A percentile compares a stretch with the other conserved stretches of the same genome.
Evolutionary conservation across 1,140 invertebrate species (phyloP).

Genomic region (Plectrocnemia conspersa): DNA sequence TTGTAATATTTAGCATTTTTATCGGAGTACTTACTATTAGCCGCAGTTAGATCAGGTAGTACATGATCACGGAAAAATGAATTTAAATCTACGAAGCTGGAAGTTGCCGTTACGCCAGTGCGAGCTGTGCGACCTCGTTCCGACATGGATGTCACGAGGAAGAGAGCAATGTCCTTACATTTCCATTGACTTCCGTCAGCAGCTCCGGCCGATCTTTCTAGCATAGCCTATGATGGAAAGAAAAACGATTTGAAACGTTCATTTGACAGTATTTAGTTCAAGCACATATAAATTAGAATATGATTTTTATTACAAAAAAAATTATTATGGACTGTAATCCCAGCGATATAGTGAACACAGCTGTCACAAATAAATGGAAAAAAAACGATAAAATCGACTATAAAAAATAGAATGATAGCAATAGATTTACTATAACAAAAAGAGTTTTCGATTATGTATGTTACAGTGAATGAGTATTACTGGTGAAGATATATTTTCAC

Average conservation of each 20-base stretch:
- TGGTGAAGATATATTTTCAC: too few relatives aligned
- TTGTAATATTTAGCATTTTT: not conserved
- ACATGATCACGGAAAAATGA: conserved; percentile 86
- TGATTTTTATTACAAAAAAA: conserved; percentile 23
- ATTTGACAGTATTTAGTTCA: conserved; percentile 8
- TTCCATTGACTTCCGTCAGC: conserved; percentile 74
- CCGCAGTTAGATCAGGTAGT: conserved; percentile 67
- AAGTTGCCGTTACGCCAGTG: conserved; percentile 87
- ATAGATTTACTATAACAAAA: too few relatives aligned
- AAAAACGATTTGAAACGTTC: not conserved
- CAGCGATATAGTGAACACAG: not conserved
- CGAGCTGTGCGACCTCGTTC: conserved; percentile 86
- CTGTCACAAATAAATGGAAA: not conserved
- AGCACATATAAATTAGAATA: too few relatives aligned
- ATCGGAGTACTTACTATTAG: conserved; percentile 4
- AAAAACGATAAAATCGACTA: not conserved
- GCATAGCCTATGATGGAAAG: conserved; percentile 60
- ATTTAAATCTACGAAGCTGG: conserved; percentile 79
- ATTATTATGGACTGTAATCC: conserved; percentile 8
- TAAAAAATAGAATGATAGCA: too few relatives aligned
- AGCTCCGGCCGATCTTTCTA: conserved; percentile 72
- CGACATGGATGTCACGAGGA: conserved; percentile 90
- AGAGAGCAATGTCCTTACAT: conserved; percentile 92
- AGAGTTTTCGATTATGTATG: too few relatives aligned
- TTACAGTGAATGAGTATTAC: too few relatives aligned